Evolutionary conservation across 1,140 invertebrate genomes (phyloP).

Genomic region (Notospermus geniculatus): DNA sequence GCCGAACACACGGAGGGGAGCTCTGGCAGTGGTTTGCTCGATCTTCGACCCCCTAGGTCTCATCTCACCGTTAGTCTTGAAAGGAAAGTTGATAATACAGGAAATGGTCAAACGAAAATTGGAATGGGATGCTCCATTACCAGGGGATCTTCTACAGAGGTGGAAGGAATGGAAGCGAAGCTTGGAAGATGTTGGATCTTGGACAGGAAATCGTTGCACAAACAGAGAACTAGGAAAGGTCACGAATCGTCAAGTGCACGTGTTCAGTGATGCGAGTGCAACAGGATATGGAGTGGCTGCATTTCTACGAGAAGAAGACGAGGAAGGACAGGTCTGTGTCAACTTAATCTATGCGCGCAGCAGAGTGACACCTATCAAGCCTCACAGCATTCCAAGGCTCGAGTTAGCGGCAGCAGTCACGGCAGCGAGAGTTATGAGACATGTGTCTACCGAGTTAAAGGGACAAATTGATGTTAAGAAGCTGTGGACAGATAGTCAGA

Average conservation of each 20-base stretch:
- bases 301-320: background rate
- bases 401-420: background rate
- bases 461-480: too few species aligned
- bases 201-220: background rate
- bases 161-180: constrained; percentile 4
- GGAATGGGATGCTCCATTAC: constrained; percentile 4
- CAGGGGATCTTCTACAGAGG: background rate
- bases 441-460: too few species aligned
- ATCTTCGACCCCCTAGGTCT: constrained; percentile 11
- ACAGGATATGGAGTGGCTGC: constrained; percentile 5
- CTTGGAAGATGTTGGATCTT: background rate
- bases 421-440: background rate
- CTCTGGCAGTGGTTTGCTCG: constrained; percentile 3
- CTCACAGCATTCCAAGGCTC: constrained; percentile 7
- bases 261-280: constrained; percentile 10
- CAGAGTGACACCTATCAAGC: background rate
- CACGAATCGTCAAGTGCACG: background rate
- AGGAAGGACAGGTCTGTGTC: background rate
- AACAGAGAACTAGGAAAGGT: background rate
- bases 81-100: constrained; percentile 1
- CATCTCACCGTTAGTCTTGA: constrained; percentile 6
- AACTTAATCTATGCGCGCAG: background rate
- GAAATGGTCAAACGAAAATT: background rate
- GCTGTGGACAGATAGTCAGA: background rate
- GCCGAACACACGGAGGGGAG: constrained; percentile 5